Evolutionary conservation across 2,113 vertebrate species (phyloP).

Genomic region (Semnornis frantzii): DNA sequence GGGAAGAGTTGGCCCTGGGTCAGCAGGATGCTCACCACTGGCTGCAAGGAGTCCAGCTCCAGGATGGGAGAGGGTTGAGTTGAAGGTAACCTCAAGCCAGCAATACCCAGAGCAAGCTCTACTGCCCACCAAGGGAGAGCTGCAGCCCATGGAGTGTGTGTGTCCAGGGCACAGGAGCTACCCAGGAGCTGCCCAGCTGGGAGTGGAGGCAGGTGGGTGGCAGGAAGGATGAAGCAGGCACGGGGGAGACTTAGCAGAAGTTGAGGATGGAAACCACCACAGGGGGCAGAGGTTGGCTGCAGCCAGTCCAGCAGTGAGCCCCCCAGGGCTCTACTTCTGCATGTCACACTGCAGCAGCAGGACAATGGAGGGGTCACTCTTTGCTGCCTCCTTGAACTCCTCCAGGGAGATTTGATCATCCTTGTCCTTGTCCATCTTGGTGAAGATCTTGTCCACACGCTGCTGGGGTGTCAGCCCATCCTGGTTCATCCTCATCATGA

Average conservation of each 20-base stretch:
- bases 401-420: slow-evolving; percentile 96
- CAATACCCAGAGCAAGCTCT: neutral
- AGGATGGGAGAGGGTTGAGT: neutral
- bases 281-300: neutral
- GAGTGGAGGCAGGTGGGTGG: neutral
- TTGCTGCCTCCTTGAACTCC: slow-evolving; percentile 98
- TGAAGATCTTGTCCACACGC: slow-evolving; percentile 98
- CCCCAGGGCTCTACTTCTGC: slow-evolving; percentile 87
- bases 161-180: neutral
- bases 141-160: neutral
- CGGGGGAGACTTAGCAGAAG: neutral
- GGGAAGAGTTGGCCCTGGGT: neutral
- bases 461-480: slow-evolving; percentile 97
- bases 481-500: slow-evolving; percentile 99
- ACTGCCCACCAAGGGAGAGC: neutral
- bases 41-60: neutral
- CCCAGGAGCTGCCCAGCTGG: neutral
- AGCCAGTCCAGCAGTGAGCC: neutral
- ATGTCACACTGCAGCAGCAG: slow-evolving; percentile 96
- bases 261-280: neutral
- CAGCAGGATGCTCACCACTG: neutral
- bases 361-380: slow-evolving; percentile 96
- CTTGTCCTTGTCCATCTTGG: slow-evolving; percentile 99
- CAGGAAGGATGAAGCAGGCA: neutral
- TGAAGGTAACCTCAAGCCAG: neutral